Conservation (phyloP, 2,888 invertebrate species). For the Drosophila birchii region DNA sequence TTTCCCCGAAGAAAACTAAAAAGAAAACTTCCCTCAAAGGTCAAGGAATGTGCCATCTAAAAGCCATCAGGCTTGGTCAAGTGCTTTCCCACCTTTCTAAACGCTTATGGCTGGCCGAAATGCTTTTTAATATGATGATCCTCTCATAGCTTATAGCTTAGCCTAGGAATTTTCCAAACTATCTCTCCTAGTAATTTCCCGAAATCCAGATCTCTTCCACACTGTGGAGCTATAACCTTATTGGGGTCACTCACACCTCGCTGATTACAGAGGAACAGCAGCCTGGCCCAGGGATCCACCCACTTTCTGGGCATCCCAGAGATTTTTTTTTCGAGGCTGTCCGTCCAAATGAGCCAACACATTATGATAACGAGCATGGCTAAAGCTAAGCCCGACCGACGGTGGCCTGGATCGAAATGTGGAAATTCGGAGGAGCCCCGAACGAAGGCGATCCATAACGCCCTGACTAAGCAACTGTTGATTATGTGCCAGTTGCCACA, state of each 20-base stretch:
- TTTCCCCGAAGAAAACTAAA: background rate
- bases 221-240: constrained; percentile 27
- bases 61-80: constrained; percentile 2
- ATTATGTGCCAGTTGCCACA: constrained; percentile 76
- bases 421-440: constrained; percentile 21
- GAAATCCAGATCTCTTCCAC: background rate
- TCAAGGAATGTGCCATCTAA: constrained; percentile 26
- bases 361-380: constrained; percentile 76
- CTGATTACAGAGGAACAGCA: constrained; percentile 60
- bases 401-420: constrained; percentile 49
- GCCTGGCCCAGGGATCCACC: constrained; percentile 27
- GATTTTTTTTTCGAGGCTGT: constrained; percentile 38
- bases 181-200: constrained; percentile 33
- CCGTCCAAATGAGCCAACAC: constrained; percentile 61
- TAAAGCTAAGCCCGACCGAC: constrained; percentile 44
- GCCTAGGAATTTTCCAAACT: constrained; percentile 5
- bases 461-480: constrained; percentile 74
- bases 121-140: constrained; percentile 47
- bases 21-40: constrained; percentile 2
- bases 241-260: constrained; percentile 68
- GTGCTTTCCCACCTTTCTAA: constrained; percentile 41
- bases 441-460: constrained; percentile 33
- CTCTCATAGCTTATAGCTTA: constrained; percentile 28
- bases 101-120: constrained; percentile 29
- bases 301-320: constrained; percentile 15